A percentile compares a stretch with the other conserved stretches of the same genome.
phyloP scores from a whole-genome alignment of 2,888 invertebrate species.

The Acronicta aceris region DNA sequence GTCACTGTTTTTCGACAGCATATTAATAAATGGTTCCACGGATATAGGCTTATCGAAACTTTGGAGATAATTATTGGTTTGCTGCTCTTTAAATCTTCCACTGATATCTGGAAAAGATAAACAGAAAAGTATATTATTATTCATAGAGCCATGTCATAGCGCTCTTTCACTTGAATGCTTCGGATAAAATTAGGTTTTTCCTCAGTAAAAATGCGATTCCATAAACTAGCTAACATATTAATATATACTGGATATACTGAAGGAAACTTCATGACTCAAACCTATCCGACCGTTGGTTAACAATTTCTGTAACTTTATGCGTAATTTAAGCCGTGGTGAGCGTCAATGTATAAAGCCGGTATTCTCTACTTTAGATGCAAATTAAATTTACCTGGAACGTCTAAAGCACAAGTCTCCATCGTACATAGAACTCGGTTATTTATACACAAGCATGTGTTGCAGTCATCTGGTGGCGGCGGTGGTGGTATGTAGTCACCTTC shows the following conservation, averaged over 20 bases:
- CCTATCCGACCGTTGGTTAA: no score
- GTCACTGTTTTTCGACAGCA: constrained; percentile 4
- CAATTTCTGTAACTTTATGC: no score
- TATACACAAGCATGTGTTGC: constrained; percentile 27
- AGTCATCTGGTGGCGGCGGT: constrained; percentile 22
- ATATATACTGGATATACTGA: no score
- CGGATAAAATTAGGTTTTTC: no score
- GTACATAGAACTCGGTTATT: constrained; percentile 10
- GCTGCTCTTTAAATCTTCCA: constrained; percentile 1
- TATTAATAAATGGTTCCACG: constrained; percentile 20
- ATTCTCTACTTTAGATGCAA: no score
- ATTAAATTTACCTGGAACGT: constrained; percentile 17
- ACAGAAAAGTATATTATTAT: background rate
- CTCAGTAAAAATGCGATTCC: no score
- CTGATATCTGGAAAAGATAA: constrained; percentile 22
- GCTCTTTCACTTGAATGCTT: background rate
- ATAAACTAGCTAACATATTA: no score
- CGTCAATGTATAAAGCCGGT: no score
- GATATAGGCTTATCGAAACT: constrained; percentile 17
- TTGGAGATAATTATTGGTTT: constrained; percentile 15
- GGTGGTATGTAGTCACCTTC: constrained; percentile 12
- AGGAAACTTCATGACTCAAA: no score
- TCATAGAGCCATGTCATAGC: no score
- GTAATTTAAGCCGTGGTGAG: no score
- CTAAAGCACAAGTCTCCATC: background rate